Percentiles rank a stretch among this genome's conserved stretches.
These are phyloP conservation scores for Tribolium madens DNA, from an alignment of 1,140 invertebrate genomes.

Conservation along the genomic window DNA sequence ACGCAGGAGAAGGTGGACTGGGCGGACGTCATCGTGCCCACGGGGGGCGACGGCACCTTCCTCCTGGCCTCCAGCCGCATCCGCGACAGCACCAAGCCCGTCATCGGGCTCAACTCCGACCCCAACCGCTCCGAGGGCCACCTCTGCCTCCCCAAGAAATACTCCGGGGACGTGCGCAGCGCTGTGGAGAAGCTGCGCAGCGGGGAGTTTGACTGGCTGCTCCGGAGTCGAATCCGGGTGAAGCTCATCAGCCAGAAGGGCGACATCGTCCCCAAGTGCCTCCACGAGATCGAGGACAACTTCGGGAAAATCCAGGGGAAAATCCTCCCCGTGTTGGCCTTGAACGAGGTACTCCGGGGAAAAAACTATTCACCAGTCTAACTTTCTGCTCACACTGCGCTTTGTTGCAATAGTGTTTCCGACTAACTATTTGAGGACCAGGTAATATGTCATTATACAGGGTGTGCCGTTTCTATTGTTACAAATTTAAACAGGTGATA, in stretches of 20 bases:
- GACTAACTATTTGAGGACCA: no score
- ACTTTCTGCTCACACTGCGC: no score
- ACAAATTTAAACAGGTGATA: no score
- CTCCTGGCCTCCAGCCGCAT: conserved; percentile 92
- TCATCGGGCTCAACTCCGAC: conserved; percentile 99
- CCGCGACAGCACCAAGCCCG: conserved; percentile 80
- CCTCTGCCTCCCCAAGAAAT: conserved; percentile 87
- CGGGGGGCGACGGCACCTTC: conserved; percentile 99
- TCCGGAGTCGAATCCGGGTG: conserved; percentile 88
- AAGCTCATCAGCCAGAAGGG: conserved; percentile 78
- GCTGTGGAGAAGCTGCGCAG: conserved; percentile 77
- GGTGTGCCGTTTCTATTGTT: no score
- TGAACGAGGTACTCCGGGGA: conserved; percentile 91
- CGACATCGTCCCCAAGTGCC: conserved; percentile 54
- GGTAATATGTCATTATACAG: no score
- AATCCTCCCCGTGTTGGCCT: conserved; percentile 78
- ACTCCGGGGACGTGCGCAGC: conserved; percentile 75
- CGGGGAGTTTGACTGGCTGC: conserved; percentile 85
- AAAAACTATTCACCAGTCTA: no score
- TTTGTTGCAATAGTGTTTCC: no score
- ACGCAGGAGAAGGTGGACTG: conserved; percentile 84
- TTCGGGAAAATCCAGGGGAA: conserved; percentile 54
- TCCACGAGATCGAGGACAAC: conserved; percentile 58
- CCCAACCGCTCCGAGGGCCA: conserved; percentile 93
- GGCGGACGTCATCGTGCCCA: conserved; percentile 95